Evolutionary conservation across 2,888 invertebrate genomes (phyloP), one percentile per base, ranked within the genome.

Genomic region (Cristatella mucedo): DNA sequence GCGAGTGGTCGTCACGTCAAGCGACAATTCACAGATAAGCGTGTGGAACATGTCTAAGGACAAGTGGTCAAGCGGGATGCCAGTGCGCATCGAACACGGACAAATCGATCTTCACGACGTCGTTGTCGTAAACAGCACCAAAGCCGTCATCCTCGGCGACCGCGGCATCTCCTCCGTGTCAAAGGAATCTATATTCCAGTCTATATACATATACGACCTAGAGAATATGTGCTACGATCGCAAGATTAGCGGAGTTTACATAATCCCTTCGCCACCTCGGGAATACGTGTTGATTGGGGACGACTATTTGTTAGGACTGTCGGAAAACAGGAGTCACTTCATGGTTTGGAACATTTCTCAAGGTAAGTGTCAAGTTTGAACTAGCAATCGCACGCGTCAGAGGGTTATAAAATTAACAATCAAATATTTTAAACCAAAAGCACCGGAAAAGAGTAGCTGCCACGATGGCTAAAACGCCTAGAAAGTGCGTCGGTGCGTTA

Each of bases 341-440:
- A 53, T 61, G 9, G 48, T 61, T 20, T 63, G 61, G 61, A 60
- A 49, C 33, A 42, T 61, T n/a, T n/a, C n/a, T n/a, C n/a, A n/a
- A n/a, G n/a, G n/a, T n/a, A n/a, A n/a, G n/a, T n/a, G n/a, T n/a
- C n/a, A n/a, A n/a, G n/a, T n/a, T n/a, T n/a, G n/a, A n/a, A n/a
- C n/a, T n/a, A n/a, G n/a, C n/a, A n/a, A n/a, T n/a, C n/a, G n/a
- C n/a, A n/a, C n/a, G n/a, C n/a, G n/a, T n/a, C n/a, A n/a, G n/a
- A n/a, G n/a, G n/a, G n/a, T n/a, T n/a, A n/a, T n/a, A n/a, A n/a
- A n/a, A n/a, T n/a, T n/a, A n/a, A n/a, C n/a, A n/a, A n/a, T n/a
- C n/a, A n/a, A n/a, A n/a, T n/a, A n/a, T n/a, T n/a, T n/a, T n/a
- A n/a, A n/a, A n/a, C n/a, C n/a, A n/a, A n/a, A n/a, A n/a, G n/a